Evolutionary conservation across 1,140 invertebrate species (phyloP).

Genomic region (Dinoponera quadriceps): DNA sequence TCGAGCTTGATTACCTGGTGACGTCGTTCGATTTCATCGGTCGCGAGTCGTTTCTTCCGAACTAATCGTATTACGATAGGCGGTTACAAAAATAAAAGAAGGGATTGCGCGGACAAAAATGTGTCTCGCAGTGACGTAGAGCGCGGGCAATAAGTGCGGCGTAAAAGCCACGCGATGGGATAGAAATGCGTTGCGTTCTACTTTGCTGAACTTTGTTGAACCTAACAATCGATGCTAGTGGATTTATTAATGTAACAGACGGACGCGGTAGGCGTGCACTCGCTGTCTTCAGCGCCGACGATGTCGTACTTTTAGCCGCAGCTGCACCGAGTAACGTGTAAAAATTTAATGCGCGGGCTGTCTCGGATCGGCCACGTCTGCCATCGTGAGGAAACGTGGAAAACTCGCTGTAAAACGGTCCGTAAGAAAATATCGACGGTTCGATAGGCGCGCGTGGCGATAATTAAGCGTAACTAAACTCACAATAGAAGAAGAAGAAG

Average conservation of each 20-base stretch:
- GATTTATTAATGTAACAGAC: conserved; percentile 59
- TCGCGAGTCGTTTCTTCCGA: not conserved
- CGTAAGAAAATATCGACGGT: conserved; percentile 36
- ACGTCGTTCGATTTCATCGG: conserved; percentile 22
- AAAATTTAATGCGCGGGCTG: conserved; percentile 50
- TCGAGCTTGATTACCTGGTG: not conserved
- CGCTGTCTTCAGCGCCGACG: conserved; percentile 51
- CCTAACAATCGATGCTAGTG: conserved; percentile 56
- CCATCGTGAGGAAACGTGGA: conserved; percentile 22
- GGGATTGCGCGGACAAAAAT: conserved; percentile 18
- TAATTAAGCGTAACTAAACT: conserved; percentile 1
- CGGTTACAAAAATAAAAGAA: not conserved
- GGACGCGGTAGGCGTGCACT: conserved; percentile 58
- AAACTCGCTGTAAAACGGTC: conserved; percentile 20
- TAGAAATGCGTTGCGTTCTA: conserved; percentile 50
- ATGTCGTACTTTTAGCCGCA: conserved; percentile 57
- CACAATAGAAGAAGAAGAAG: not conserved
- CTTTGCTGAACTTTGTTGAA: conserved; percentile 61
- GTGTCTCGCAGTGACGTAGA: not conserved
- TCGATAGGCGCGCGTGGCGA: not conserved
- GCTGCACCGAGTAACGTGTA: conserved; percentile 50
- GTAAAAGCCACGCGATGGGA: conserved; percentile 22
- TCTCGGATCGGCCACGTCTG: conserved; percentile 31
- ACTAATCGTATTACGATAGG: not conserved
- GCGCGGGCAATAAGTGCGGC: conserved; percentile 23